These are phyloP conservation scores for Forbesichthys agassizii DNA, from an alignment of 2,113 vertebrate genomes.

Conservation along the genomic window DNA sequence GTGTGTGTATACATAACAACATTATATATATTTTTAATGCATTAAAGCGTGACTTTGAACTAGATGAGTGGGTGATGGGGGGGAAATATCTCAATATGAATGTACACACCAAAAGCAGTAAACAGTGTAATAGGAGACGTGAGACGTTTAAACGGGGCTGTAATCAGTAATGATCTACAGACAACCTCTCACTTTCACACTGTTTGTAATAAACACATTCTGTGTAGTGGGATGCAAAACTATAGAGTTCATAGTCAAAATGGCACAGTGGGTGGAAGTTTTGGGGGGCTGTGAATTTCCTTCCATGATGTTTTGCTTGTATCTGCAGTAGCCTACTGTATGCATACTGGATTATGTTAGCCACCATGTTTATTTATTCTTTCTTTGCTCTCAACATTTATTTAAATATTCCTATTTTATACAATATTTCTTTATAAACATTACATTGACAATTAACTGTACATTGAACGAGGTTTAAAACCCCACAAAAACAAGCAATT, in stretches of 20 bases:
- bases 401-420: too few relatives aligned
- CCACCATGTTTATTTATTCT: not conserved
- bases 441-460: too few relatives aligned
- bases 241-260: not conserved
- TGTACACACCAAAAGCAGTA: not conserved
- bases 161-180: not conserved
- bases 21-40: not conserved
- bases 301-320: not conserved
- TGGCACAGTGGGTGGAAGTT: not conserved
- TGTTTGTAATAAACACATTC: slow-evolving; percentile 1
- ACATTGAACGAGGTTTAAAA: too few relatives aligned
- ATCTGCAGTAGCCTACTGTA: too few relatives aligned
- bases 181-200: not conserved
- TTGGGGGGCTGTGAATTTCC: not conserved
- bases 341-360: too few relatives aligned
- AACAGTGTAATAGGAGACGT: slow-evolving; percentile 1
- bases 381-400: too few relatives aligned
- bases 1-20: too few relatives aligned
- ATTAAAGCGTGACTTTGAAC: not conserved
- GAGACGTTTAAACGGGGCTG: slow-evolving; percentile 20
- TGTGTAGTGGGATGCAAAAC: not conserved
- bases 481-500: too few relatives aligned
- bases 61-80: not conserved
- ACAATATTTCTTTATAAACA: too few relatives aligned
- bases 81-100: not conserved